Base-by-base conservation (phyloP, 2,113 vertebrate species). In the Brachyhypopomus gauderio region DNA sequence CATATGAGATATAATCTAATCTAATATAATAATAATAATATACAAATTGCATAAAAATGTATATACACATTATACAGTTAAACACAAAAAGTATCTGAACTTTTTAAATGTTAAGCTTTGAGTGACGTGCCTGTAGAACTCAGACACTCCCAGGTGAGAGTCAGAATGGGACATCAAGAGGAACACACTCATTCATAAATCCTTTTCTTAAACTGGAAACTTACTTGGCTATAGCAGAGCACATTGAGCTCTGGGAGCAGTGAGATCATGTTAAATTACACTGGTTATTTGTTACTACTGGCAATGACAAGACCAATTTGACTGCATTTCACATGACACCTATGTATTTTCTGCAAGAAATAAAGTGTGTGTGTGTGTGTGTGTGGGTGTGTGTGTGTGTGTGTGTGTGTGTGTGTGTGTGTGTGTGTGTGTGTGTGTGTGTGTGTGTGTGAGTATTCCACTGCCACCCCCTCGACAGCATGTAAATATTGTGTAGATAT, bases 361-460 rank as follows among this genome's bases (percentile, higher is more conserved):
- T 7, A n/a, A n/a, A 22, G 22, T 27, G 55, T 41, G 56, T 22
- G 67, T 70, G 25, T 66, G 1, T 20, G 22, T 25, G 34, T 72
- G 36, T 38, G 25, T 63, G 87, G 83, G 25, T 70, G 67, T 77
- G 75, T 82, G 85, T 73, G 84, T 63, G 85, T 81, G 83, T 87
- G 82, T 25, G 83, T 0, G 22, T 67, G 80, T 55, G 14, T 27
- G 52, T 38, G 55, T 22, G 66, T 69, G 36, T 72, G 0, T 19
- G n/a, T 23, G 34, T 71, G 62, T 60, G 23, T 62, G 87, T 84
- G 25, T 72, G 70, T 75, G 71, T 83, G 85, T 73, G 84, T 63
- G 85, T 81, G 83, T 87, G 82, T 25, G 84, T 0, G 22, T 67
- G 80, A 55, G 78, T 77, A 87, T 89, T 89, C 20, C 77, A 62